Base-by-base conservation (phyloP, 2,113 vertebrate species). In the Embiotoca jacksoni region DNA sequence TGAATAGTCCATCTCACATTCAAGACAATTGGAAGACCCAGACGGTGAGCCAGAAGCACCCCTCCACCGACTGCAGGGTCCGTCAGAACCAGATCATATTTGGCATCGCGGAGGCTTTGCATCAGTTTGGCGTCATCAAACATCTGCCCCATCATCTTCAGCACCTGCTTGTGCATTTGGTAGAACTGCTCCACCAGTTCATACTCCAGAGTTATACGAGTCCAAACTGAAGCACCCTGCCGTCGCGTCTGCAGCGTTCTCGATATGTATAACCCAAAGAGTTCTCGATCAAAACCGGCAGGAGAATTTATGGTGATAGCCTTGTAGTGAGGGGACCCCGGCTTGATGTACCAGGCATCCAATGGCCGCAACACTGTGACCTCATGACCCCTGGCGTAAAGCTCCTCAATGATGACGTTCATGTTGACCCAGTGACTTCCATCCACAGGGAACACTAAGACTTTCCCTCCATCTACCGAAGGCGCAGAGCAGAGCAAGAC, bases 351-450 rank as follows among this genome's bases (percentile, higher is more conserved):
- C 90, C 86, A 89, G 68, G 46, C 54, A 6, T 88, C 76, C 0
- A 8, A 15, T 15, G 85, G 46, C 0, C 74, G 35, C 5, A 93
- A 0, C 13, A 93, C 82, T 1, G 90, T 91, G 61, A 93, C 7
- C 33, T 88, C 79, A 39, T 92, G 89, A 14, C 90, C 92, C 52
- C 86, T 86, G 74, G 80, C 39, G 57, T 92, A 78, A 39, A 93
- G 90, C 41, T 91, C 85, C 56, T 87, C 80, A 0, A 93, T 16
- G 3, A 93, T 70, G 35, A 90, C 72, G 0, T 84, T 91, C 86
- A 93, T 92, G 83, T 92, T 93, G 73, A 93, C 2, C 92, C 92
- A 93, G 74, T 93, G 90, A 64, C 89, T 91, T 68, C 90, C 90
- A 39, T 91, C 92, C 3, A 81, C 0, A 3, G 92, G 90, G 16